Conservation (phyloP, 1,140 invertebrate genomes). For the Dendroctonus ponderosae region DNA sequence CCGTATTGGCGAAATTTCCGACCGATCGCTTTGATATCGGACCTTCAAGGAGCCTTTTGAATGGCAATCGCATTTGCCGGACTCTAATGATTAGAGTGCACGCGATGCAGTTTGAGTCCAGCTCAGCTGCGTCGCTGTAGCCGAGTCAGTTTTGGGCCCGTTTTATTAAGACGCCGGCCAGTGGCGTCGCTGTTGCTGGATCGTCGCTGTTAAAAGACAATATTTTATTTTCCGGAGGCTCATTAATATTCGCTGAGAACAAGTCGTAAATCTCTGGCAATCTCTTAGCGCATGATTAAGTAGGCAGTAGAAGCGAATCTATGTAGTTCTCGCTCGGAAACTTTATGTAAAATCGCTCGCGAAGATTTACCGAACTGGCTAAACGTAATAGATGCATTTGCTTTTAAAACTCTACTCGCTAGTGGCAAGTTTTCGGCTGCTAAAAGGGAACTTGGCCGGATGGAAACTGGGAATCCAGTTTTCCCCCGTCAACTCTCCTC, state of each 20-base stretch:
- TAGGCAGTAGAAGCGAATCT: conserved; percentile 10
- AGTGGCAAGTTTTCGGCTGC: background rate
- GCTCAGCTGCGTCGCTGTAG: background rate
- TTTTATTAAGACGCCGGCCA: background rate
- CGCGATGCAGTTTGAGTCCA: background rate
- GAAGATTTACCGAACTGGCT: conserved; percentile 8
- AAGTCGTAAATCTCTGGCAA: conserved; percentile 12
- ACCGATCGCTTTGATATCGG: conserved; percentile 3
- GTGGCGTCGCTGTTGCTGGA: background rate
- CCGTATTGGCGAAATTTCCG: too few relatives aligned
- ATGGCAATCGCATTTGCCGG: background rate
- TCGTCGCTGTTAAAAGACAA: background rate
- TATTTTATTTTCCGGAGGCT: background rate
- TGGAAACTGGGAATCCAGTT: too few relatives aligned
- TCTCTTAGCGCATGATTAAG: conserved; percentile 14
- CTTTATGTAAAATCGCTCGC: conserved; percentile 17
- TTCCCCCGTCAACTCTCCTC: too few relatives aligned
- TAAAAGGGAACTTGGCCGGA: too few relatives aligned
- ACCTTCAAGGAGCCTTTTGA: background rate
- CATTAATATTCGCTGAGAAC: conserved; percentile 13
- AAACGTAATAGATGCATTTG: background rate
- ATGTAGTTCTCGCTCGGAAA: conserved; percentile 2
- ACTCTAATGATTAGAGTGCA: background rate
- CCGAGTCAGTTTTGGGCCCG: background rate
- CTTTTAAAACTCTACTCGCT: background rate